phyloP scores from a whole-genome alignment of 2,113 vertebrate species.

The Hippolais icterina region DNA sequence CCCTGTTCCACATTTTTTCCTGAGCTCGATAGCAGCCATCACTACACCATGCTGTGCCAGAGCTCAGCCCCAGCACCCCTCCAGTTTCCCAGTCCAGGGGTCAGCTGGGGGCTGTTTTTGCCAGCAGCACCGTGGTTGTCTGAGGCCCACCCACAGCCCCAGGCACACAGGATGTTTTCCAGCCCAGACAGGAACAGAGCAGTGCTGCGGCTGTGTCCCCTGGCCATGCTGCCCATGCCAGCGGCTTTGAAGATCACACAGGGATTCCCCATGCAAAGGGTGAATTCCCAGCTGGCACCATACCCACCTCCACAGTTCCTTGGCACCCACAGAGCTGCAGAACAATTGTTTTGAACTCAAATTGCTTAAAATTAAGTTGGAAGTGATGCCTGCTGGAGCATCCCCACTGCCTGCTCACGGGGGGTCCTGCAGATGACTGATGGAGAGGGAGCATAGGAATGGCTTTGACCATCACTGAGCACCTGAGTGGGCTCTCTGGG shows the following conservation, averaged over 20 bases:
- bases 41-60: not conserved
- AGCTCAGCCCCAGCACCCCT: not conserved
- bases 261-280: conserved; percentile 10
- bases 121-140: not conserved
- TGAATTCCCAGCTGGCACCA: conserved; percentile 47
- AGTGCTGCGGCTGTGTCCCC: not conserved
- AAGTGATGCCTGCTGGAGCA: not conserved
- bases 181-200: not conserved
- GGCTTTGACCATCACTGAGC: not conserved
- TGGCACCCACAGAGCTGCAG: not conserved
- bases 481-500: not conserved
- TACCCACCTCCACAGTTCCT: not conserved
- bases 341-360: not conserved
- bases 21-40: not conserved
- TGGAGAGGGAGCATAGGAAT: not conserved
- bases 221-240: not conserved
- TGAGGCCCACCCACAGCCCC: not conserved
- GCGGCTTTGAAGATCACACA: not conserved
- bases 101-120: not conserved
- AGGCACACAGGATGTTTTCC: not conserved
- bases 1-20: not conserved
- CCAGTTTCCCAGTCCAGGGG: not conserved
- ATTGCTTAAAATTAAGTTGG: not conserved
- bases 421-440: not conserved
- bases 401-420: not conserved